A percentile compares a stretch with the other conserved stretches of the same genome.
Evolutionary conservation across 2,888 invertebrate species (phyloP).

Genomic region (Chrysotoxum bicinctum): DNA sequence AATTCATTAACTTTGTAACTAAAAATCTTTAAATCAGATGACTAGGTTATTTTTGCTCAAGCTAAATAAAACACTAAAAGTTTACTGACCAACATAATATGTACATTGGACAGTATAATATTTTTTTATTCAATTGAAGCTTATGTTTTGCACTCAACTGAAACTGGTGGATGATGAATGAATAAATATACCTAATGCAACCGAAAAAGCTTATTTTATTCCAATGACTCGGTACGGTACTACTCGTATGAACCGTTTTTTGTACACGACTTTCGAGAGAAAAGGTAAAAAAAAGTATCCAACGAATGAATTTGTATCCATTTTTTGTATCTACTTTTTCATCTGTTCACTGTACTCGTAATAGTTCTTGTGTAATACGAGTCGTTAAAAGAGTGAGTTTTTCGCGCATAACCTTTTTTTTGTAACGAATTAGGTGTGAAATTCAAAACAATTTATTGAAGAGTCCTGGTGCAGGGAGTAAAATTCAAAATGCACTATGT

Average conservation of each 20-base stretch:
- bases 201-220: background rate
- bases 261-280: background rate
- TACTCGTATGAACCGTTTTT: constrained; percentile 3
- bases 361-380: background rate
- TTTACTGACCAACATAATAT: too few relatives aligned
- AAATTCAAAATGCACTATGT: background rate
- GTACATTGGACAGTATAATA: too few relatives aligned
- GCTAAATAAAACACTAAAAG: too few relatives aligned
- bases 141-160: too few relatives aligned
- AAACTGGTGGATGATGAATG: too few relatives aligned
- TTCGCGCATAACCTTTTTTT: background rate
- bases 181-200: background rate
- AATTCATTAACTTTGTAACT: too few relatives aligned
- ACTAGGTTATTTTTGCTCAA: too few relatives aligned
- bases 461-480: constrained; percentile 27
- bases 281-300: background rate
- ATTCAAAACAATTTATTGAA: constrained; percentile 40
- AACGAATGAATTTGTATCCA: constrained; percentile 33
- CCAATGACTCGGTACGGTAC: background rate
- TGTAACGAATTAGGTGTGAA: constrained; percentile 49
- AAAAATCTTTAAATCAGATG: too few relatives aligned
- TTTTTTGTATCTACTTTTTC: constrained; percentile 24
- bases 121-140: too few relatives aligned
- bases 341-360: background rate
- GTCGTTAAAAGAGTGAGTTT: background rate